These are phyloP conservation scores for Pluvialis apricaria DNA, from an alignment of 2,113 vertebrate species.

Conservation along the genomic window DNA sequence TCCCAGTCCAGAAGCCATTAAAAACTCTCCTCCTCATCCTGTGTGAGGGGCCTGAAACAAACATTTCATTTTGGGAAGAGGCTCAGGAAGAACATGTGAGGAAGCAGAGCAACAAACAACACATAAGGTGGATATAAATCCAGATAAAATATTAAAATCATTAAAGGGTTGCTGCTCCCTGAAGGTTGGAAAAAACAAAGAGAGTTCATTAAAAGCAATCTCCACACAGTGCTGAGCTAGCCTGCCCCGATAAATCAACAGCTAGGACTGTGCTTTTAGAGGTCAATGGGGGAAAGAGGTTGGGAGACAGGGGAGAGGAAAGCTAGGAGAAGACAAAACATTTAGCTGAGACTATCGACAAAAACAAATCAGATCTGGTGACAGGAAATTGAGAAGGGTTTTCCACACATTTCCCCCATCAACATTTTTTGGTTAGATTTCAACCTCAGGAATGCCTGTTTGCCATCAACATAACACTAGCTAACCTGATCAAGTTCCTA, in stretches of 20 bases:
- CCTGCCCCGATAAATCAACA: constrained; percentile 75
- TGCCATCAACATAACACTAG: background rate
- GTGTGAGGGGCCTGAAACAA: constrained; percentile 5
- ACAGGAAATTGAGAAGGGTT: constrained; percentile 10
- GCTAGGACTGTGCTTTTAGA: constrained; percentile 59
- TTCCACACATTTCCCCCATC: background rate
- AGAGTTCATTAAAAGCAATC: constrained; percentile 83
- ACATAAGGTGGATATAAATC: constrained; percentile 73
- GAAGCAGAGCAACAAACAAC: constrained; percentile 71
- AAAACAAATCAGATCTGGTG: background rate
- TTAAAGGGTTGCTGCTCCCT: constrained; percentile 76
- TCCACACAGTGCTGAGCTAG: constrained; percentile 74
- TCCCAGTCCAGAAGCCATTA: background rate
- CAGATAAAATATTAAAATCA: constrained; percentile 81
- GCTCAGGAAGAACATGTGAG: constrained; percentile 41
- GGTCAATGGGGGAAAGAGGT: constrained; percentile 61
- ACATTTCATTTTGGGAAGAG: constrained; percentile 41
- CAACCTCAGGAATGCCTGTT: background rate
- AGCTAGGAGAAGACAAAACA: constrained; percentile 3
- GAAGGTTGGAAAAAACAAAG: constrained; percentile 77
- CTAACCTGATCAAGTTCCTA: background rate
- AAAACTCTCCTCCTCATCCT: background rate
- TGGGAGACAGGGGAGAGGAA: background rate
- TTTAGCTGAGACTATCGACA: background rate
- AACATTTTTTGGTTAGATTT: background rate